A percentile compares a stretch with the other conserved stretches of the same genome.
These are phyloP conservation scores for Drosophila cardini DNA, from an alignment of 1,140 invertebrate genomes.

Conservation along the genomic window DNA sequence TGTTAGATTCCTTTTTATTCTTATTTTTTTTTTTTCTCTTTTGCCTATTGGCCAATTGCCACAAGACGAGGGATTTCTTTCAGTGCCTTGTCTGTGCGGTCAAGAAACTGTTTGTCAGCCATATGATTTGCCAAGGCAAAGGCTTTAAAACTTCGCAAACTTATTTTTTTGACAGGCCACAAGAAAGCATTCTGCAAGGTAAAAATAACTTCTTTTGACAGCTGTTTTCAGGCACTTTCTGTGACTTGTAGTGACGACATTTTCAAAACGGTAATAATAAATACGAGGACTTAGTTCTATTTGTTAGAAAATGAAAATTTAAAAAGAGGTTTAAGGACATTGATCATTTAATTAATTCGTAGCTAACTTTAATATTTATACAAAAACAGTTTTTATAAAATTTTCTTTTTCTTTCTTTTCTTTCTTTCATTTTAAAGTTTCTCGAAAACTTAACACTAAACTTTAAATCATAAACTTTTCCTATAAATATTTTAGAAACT, in stretches of 20 bases:
- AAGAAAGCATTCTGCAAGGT: conserved; percentile 3
- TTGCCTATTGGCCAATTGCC: conserved; percentile 17
- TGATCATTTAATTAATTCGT: no score
- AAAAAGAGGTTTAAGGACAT: no score
- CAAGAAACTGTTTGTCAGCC: conserved; percentile 3
- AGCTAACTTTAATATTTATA: no score
- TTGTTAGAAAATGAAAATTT: no score
- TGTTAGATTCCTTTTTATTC: no score
- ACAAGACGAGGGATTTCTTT: background rate
- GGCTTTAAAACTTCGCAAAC: conserved; percentile 13
- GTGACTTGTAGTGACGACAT: background rate
- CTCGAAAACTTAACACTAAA: no score
- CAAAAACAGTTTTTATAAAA: no score
- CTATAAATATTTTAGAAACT: no score
- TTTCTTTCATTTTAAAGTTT: no score
- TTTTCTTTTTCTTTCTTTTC: no score
- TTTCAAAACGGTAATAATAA: background rate
- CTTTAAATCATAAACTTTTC: no score
- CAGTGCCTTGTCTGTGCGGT: background rate
- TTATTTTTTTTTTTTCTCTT: background rate
- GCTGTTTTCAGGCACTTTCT: background rate
- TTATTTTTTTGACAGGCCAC: conserved; percentile 10
- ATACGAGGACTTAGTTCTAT: no score
- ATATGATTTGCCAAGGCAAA: conserved; percentile 5
- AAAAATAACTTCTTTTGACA: conserved; percentile 14